Percentiles rank a stretch among this genome's conserved stretches.
These are phyloP conservation scores for Megamerina dolium DNA, from an alignment of 2,888 invertebrate genomes.

Conservation along the genomic window DNA sequence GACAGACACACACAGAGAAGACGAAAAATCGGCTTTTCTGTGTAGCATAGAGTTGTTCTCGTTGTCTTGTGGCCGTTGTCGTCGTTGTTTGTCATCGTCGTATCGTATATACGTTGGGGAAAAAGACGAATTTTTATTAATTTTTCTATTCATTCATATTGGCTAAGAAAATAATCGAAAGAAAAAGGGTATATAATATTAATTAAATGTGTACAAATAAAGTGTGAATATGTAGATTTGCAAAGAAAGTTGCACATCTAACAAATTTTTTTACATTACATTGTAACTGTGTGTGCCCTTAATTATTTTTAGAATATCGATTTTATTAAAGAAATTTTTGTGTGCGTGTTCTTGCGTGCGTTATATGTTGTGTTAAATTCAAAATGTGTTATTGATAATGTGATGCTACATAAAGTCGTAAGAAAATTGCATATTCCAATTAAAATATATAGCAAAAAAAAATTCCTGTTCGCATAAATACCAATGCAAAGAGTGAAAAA, in stretches of 20 bases:
- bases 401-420: no score
- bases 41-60: conserved; percentile 23
- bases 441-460: no score
- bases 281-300: no score
- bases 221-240: neutral
- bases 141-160: conserved; percentile 7
- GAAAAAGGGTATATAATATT: no score
- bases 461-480: no score
- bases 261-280: no score
- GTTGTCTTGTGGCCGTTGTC: conserved; percentile 33
- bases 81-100: conserved; percentile 34
- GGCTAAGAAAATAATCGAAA: no score
- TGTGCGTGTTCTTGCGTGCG: conserved; percentile 12
- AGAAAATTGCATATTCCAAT: no score
- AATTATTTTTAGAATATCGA: conserved; percentile 43
- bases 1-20: no score
- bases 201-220: no score
- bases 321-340: conserved; percentile 31
- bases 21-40: conserved; percentile 20
- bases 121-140: conserved; percentile 23
- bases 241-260: no score
- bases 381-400: no score
- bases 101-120: conserved; percentile 26
- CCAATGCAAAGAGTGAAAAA: neutral
- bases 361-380: conserved; percentile 4